Evolutionary conservation across 2,113 vertebrate species (phyloP), one percentile per base, ranked within the genome.

Genomic region (Lipotes vexillifer): DNA sequence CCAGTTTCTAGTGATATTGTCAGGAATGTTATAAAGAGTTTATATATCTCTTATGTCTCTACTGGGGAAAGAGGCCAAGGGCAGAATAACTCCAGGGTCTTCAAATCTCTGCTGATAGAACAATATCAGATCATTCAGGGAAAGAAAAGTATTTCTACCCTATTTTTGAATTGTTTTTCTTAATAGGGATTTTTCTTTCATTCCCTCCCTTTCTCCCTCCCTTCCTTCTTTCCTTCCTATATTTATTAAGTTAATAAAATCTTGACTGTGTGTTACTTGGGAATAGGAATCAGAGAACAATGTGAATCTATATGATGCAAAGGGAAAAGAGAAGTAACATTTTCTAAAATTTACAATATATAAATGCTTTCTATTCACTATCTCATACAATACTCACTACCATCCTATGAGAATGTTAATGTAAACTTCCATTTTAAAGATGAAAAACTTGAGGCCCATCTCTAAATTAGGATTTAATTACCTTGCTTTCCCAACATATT

Each of bases 161-260:
- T 14, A 66, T 83, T 87, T 90, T 49, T 52, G 33, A 66, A 33
- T n/a, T 59, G 9, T n/a, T 89, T 41, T 78, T 8, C 33, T 75
- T 59, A 31, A 2, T 15, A 49, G 4, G 41, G 2, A 31, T 11
- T 71, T 86, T 87, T 61, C 21, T 72, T 68, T 46, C 36, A 25
- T 8, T 23, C 23, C 31, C 23, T 46, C 41, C 4, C 11, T 14
- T 1, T 2, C 5, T 12, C 15, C 8, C 13, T 13, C 3, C 5
- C 4, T 1, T 25, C 13, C 10, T n/a, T 17, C 17, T 33, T 13
- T 20, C 6, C 6, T 15, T 3, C 10, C 8, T 38, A 52, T 66
- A 66, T 21, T 81, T 85, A 59, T 63, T 90, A 61, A 91, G 31
- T 72, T 29, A 95, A 44, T 94, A 46, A 94, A 87, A 83, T 49